Base-by-base conservation (phyloP, 2,113 vertebrate genomes). In the Colistium nudipinnis region DNA sequence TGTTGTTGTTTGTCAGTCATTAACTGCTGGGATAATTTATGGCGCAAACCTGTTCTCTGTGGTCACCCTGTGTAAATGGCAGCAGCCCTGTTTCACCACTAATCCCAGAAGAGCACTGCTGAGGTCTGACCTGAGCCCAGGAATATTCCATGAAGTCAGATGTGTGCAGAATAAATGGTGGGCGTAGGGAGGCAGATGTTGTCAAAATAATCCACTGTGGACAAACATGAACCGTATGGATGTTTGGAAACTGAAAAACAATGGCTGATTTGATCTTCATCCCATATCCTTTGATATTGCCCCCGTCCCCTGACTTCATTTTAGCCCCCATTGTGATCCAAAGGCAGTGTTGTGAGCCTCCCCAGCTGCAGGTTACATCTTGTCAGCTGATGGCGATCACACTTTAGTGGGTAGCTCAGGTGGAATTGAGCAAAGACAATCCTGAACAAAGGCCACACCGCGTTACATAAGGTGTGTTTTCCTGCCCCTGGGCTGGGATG, bases 281-380 rank as follows among this genome's bases (percentile, higher is more conserved):
- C 60, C 35, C 7, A 14, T 6, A 5, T 27, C 16, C 22, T 53
- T 22, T 0, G 51, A 27, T n/a, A n/a, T n/a, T n/a, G n/a, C n/a
- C n/a, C n/a, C n/a, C 20, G 67, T 27, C 45, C 55, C 70, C 35
- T n/a, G 56, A 63, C 82, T 86, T 76, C 68, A 87, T 87, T 81
- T 69, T 33, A 76, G 72, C 66, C 67, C 56, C 72, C 51, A 59
- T 78, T 83, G 56, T 80, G 78, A 71, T 76, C 82, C 75, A 70
- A 78, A 78, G 51, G 62, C 63, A 69, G 54, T 39, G 65, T 60
- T 73, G 19, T 4, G 17, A 78, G 60, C 73, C 45, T 73, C 44
- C 51, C 48, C 48, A 66, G 75, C 81, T 87, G 83, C 74, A 30
- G 49, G 45, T 90, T 91, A 86, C 66, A 78, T 86, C 89, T 89